Evolutionary conservation across 64 coral and sea anemone species (phyloP), one percentile per base, ranked within the genome.

Genomic region (Montipora efflorescens): DNA sequence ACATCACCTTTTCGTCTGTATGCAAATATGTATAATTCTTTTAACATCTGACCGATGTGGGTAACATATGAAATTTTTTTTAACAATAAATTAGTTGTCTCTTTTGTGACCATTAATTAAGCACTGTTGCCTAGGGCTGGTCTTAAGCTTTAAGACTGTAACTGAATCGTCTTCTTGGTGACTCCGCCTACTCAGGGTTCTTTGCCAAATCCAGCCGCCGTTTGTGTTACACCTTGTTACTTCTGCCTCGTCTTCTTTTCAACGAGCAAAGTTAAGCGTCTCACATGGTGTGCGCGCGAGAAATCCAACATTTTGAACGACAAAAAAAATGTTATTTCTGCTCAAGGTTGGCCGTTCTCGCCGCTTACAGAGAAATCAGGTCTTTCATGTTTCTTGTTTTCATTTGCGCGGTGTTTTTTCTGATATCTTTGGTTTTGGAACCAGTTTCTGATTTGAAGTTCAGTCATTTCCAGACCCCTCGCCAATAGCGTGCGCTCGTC

Each of bases 361-460:
- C 8, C 28, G 67, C 3, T 45, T 19, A 71, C 68, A n/a, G 82
- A 48, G 19, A 59, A 70, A 7, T 86, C 82, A 18, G 66, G 82
- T 50, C 49, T 50, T 23, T 70, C 66, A 11, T 72, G 64, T 72
- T 86, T 86, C 82, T n/a, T 48, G 8, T 86, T 72, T 22, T 86
- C 82, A 36, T 86, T 86, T 4, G 64, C 93, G 10, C 96, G 92
- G 50, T 98, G 92, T 87, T 93, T 94, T 48, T 84, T 98, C 79
- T 98, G 96, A 36, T 98, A 98, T 78, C 96, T 58, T 47, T 95
- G 94, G 80, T 98, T 98, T 92, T 98, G 96, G 66, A 98, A 98
- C 96, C 96, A 98, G 74, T 98, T 98, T 88, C 96, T 83, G 73
- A 98, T 93, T 81, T 98, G 96, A 14, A 98, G 89, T 61, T 98